Conservation (phyloP, 2,888 invertebrate species). For the Cheiracanthium punctorium region DNA sequence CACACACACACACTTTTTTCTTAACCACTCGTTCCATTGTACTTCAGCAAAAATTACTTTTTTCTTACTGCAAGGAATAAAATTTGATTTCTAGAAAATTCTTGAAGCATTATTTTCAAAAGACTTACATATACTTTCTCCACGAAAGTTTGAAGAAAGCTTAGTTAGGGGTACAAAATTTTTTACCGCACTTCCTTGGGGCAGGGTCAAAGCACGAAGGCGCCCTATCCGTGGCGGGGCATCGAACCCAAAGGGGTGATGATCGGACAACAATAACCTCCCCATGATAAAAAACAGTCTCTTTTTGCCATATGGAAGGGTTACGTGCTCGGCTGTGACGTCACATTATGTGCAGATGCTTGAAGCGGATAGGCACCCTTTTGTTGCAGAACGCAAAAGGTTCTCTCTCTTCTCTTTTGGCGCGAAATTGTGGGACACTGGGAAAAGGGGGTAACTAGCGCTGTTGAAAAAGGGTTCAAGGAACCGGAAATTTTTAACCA, state of each 20-base stretch:
- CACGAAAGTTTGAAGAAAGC: background rate
- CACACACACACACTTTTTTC: no score
- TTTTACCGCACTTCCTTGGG: background rate
- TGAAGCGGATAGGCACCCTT: background rate
- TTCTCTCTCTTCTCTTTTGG: background rate
- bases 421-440: background rate
- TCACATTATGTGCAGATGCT: constrained; percentile 53
- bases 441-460: background rate
- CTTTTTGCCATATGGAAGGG: constrained; percentile 52
- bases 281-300: background rate
- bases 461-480: background rate
- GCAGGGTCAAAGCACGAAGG: constrained; percentile 48
- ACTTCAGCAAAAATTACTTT: no score
- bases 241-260: constrained; percentile 53
- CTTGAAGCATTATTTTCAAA: no score
- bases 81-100: no score
- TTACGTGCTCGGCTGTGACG: constrained; percentile 47
- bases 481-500: constrained; percentile 19
- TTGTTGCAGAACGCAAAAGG: background rate
- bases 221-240: constrained; percentile 38
- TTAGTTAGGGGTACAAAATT: background rate
- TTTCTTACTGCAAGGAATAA: no score
- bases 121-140: background rate
- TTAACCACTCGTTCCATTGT: no score
- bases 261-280: constrained; percentile 57